Conservation (phyloP, 2,888 invertebrate species). For the Caenorhabditis sp. region DNA sequence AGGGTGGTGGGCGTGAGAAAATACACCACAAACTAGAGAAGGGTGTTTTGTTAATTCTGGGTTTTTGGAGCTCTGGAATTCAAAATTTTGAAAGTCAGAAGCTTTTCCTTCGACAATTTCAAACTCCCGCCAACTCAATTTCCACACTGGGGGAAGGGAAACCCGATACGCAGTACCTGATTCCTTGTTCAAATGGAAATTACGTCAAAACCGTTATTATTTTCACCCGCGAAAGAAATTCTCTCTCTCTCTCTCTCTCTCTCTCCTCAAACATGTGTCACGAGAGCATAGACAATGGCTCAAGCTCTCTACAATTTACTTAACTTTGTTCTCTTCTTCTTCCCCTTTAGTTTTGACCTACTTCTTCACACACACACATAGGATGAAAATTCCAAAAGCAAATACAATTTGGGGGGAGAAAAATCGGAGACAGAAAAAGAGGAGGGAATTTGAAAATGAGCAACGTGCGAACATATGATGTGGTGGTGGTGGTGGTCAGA, state of each 20-base stretch:
- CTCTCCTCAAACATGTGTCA: slow-evolving; percentile 13
- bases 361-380: neutral
- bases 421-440: too few relatives aligned
- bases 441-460: too few relatives aligned
- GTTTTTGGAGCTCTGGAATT: too few relatives aligned
- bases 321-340: slow-evolving; percentile 2
- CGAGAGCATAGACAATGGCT: neutral
- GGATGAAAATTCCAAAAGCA: slow-evolving; percentile 1
- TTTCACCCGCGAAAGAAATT: too few relatives aligned
- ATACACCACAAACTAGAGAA: too few relatives aligned
- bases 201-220: slow-evolving; percentile 23
- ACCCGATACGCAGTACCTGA: neutral
- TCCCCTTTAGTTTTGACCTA: too few relatives aligned
- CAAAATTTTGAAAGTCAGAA: neutral
- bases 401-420: neutral
- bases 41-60: too few relatives aligned
- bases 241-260: neutral
- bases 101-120: neutral
- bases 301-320: slow-evolving; percentile 10
- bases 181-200: slow-evolving; percentile 7
- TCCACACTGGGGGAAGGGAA: too few relatives aligned
- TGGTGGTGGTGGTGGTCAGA: too few relatives aligned
- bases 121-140: neutral
- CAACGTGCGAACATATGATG: too few relatives aligned
- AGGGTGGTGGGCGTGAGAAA: too few relatives aligned